These are phyloP conservation scores for Amblyjoppa fuscipennis DNA, from an alignment of 2,888 invertebrate species.

Conservation along the genomic window DNA sequence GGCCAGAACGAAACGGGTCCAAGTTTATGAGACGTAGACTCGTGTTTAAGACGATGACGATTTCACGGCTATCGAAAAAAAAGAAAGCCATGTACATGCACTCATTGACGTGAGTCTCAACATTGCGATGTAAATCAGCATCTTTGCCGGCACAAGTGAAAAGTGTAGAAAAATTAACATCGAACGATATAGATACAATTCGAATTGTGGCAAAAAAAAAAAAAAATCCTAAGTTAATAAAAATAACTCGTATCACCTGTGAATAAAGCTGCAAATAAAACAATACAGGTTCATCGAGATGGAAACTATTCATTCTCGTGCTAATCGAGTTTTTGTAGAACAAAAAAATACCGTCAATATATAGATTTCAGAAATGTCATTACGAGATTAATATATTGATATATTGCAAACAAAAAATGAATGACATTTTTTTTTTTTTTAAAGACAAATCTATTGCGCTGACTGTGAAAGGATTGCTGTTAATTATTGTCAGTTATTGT, in stretches of 20 bases:
- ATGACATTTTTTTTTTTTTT: too few relatives aligned
- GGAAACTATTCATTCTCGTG: too few relatives aligned
- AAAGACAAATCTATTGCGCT: too few relatives aligned
- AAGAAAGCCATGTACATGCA: not conserved
- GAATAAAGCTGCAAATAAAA: not conserved
- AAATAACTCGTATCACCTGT: not conserved
- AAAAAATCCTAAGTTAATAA: not conserved
- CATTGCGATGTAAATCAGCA: not conserved
- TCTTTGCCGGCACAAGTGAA: not conserved
- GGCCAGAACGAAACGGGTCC: slow-evolving; percentile 1
- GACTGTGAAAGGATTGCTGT: too few relatives aligned
- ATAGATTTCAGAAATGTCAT: too few relatives aligned
- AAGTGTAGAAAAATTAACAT: not conserved
- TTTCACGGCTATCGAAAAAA: slow-evolving; percentile 4
- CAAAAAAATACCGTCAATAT: too few relatives aligned
- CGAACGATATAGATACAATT: not conserved
- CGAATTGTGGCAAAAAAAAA: not conserved
- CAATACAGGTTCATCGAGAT: not conserved
- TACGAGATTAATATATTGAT: too few relatives aligned
- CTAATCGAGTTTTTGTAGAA: too few relatives aligned
- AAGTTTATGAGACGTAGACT: slow-evolving; percentile 19
- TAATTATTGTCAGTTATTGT: too few relatives aligned
- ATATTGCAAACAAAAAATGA: too few relatives aligned
- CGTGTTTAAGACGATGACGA: slow-evolving; percentile 6
- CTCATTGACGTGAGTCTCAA: not conserved